Base-by-base conservation (phyloP, 2,113 vertebrate species). In the Lota lota region DNA sequence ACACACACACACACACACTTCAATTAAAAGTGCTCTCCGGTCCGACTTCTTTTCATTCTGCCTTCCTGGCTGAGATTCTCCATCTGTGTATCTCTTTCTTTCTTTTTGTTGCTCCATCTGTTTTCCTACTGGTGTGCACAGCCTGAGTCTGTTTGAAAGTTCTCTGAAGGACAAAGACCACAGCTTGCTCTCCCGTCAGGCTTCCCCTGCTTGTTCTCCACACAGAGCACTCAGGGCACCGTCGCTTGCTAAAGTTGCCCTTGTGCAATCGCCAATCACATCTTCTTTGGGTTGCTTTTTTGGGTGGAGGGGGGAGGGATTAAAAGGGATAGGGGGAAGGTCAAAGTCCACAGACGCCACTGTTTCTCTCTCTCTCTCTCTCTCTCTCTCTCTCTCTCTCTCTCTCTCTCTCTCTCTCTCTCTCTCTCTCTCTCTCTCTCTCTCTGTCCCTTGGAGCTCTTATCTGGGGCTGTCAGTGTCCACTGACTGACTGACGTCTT, bases 401-500 rank as follows among this genome's bases (percentile, higher is more conserved):
- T 16, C 54, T 67, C 66, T 18, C 5, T 57, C 67, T 51, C 67
- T 47, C 59, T 62, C 21, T 22, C 67, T 83, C 59, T 24, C 61
- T 75, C 54, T 14, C 56, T 60, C 33, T 16, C 56, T 67, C 57
- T 14, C 67, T 68, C 66, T n/a, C 16, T 19, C 59, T 53, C 57
- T 75, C 65, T 64, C 72, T 88, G 88, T 90, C 88, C 89, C 91
- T 88, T 66, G 21, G 22, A 92, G 90, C 89, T 79, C 77, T 85
- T 79, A 88, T 91, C 82, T 16, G 67, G 72, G 80, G 82, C 83
- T 87, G 88, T 91, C 83, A 87, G 69, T 87, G 87, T 89, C 88
- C 88, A 86, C 86, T 85, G 89, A 88, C 82, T 88, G 85, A 89
- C 79, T 88, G 85, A 89, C 79, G 79, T 86, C 74, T 87, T 89